These are phyloP conservation scores for Rutpela maculata DNA, from an alignment of 2,888 invertebrate genomes.

Conservation along the genomic window DNA sequence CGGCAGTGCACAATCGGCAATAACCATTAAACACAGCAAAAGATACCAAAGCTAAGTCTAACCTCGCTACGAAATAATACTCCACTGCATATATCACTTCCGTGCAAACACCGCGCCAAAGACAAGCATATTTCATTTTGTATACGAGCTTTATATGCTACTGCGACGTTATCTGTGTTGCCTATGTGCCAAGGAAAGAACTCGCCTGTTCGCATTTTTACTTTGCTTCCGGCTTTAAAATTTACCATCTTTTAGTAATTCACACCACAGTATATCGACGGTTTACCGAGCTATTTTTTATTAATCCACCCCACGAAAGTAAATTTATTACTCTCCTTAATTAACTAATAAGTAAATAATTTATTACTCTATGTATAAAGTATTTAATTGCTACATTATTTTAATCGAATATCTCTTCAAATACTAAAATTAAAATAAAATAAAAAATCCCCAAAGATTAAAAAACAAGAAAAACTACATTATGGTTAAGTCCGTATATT, in stretches of 20 bases:
- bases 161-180: constrained; percentile 70
- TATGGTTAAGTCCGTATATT: too few species aligned
- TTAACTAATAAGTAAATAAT: neutral
- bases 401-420: too few species aligned
- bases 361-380: neutral
- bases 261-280: constrained; percentile 2
- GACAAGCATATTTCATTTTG: constrained; percentile 72
- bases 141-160: constrained; percentile 70
- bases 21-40: constrained; percentile 72
- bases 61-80: constrained; percentile 69
- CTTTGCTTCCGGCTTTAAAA: constrained; percentile 45
- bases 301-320: neutral
- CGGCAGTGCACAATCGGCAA: constrained; percentile 69
- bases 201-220: constrained; percentile 49
- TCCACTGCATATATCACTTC: constrained; percentile 69
- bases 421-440: too few species aligned
- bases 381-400: too few species aligned
- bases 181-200: constrained; percentile 64
- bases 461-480: too few species aligned
- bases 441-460: too few species aligned
- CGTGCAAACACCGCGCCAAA: constrained; percentile 64
- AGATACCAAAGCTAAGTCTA: constrained; percentile 70
- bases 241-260: constrained; percentile 18
- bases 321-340: neutral
- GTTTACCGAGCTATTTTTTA: constrained; percentile 21